Base-by-base conservation (phyloP, 2,113 vertebrate species). In the Peromyscus polionotus region DNA sequence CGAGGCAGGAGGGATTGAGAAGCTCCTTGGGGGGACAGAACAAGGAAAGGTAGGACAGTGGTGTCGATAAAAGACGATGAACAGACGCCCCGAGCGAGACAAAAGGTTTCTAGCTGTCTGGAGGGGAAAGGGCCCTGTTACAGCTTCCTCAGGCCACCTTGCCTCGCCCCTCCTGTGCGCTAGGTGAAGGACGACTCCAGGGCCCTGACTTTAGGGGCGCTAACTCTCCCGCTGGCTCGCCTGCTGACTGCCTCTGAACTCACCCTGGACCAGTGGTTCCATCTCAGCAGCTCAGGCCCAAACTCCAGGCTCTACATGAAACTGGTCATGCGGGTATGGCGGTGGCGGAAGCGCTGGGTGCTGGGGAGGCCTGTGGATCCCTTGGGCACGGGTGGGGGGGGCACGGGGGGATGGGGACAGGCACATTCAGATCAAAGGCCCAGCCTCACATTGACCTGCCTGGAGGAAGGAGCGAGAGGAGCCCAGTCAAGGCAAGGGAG, bases 161-260 rank as follows among this genome's bases (percentile, higher is more conserved):
- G 2, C 70, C 63, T 36, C 10, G 67, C 65, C 48, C 67, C n/a
- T n/a, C 85, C 26, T 33, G 33, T 80, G 2, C 48, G 88, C 10
- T 86, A 99, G 99, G 99, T 99, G 95, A 99, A 99, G 96, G 99
- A 99, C 72, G 99, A 99, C 76, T 99, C 99, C 97, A 99, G 99
- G 1, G 97, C 99, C 86, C 79, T 98, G 75, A 98, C 98, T 2
- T 96, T 99, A 96, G 99, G 99, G n/a, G 98, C 97, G 1, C 95
- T 99, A 93, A 98, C 98, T 14, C 98, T 99, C 95, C 99, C 99
- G 24, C 97, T 99, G 95, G 95, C 94, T 63, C 99, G 98, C n/a
- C 94, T 99, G 84, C 98, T 99, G 45, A 98, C 95, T 1, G 97
- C 98, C n/a, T 95, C 99, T 1, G 98, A 99, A 42, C 99, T 99